A percentile compares a stretch with the other conserved stretches of the same genome.
phyloP scores from a whole-genome alignment of 1,140 invertebrate species.

The Nephila pilipes region DNA sequence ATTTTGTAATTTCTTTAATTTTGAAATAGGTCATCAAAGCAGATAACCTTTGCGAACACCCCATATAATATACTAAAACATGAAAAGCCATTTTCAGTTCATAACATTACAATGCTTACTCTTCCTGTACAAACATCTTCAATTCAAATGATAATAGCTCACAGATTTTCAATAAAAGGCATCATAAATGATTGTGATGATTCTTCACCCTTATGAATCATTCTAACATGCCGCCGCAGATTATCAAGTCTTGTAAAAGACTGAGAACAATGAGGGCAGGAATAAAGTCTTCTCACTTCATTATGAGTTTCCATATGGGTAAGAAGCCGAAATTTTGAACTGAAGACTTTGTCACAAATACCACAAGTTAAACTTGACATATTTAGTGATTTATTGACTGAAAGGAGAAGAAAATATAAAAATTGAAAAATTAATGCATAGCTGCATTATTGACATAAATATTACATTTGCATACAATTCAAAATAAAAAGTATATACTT shows the following conservation, averaged over 20 bases:
- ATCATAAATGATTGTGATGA: not conserved
- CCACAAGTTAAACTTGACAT: not conserved
- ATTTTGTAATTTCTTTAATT: too few species aligned
- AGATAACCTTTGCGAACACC: too few species aligned
- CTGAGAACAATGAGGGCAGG: not conserved
- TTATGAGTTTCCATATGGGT: constrained; percentile 48
- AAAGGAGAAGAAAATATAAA: not conserved
- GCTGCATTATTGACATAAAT: not conserved
- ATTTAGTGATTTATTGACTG: not conserved
- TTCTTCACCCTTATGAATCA: not conserved
- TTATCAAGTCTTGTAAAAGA: constrained; percentile 52
- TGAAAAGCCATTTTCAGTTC: too few species aligned
- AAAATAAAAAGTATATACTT: too few species aligned
- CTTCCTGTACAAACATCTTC: too few species aligned
- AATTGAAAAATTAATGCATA: not conserved
- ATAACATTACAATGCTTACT: too few species aligned
- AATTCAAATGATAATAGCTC: too few species aligned
- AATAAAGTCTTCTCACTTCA: constrained; percentile 28
- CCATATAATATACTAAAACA: too few species aligned
- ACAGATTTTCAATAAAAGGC: not conserved
- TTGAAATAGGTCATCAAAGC: too few species aligned
- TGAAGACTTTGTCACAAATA: constrained; percentile 44
- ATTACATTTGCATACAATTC: not conserved
- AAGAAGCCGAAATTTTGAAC: not conserved
- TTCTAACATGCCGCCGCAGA: constrained; percentile 37